Evolutionary conservation across 2,797 vertebrate genomes (phyloP).

Genomic region (Phylloscopus collybita): DNA sequence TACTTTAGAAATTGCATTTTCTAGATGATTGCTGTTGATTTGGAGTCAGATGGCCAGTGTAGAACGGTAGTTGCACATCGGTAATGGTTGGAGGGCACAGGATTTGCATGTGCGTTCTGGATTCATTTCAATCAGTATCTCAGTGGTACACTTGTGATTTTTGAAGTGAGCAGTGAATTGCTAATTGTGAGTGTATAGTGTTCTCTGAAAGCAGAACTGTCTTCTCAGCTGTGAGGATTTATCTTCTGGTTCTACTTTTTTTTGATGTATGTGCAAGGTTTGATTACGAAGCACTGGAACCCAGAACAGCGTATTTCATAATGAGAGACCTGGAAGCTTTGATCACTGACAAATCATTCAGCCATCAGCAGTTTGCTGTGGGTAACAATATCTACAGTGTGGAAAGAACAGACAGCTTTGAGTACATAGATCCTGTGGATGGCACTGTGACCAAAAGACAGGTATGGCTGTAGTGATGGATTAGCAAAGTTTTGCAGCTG

Average conservation of each 20-base stretch:
- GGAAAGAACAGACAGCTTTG: constrained; percentile 93
- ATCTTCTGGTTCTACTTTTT: not conserved
- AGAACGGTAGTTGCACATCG: not conserved
- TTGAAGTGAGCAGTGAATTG: not conserved
- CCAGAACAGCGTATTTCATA: constrained; percentile 90
- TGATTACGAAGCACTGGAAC: constrained; percentile 95
- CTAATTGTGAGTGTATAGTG: not conserved
- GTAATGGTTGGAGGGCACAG: not conserved
- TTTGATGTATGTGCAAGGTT: constrained; percentile 79
- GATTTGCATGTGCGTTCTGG: not conserved
- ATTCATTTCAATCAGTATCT: not conserved
- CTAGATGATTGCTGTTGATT: not conserved
- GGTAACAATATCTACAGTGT: constrained; percentile 91
- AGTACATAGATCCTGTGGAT: constrained; percentile 97
- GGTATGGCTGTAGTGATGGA: constrained; percentile 76
- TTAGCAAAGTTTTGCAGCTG: not conserved
- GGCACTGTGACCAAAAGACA: constrained; percentile 95
- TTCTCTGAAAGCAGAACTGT: not conserved
- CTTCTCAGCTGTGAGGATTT: not conserved
- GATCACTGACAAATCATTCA: constrained; percentile 92
- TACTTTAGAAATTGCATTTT: not conserved
- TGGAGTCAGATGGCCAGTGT: not conserved
- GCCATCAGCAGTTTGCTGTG: constrained; percentile 94
- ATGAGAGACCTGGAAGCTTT: constrained; percentile 93
- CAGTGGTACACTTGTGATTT: not conserved